Evolutionary conservation across 1,140 invertebrate species (phyloP).

Genomic region (Microplitis demolitor): DNA sequence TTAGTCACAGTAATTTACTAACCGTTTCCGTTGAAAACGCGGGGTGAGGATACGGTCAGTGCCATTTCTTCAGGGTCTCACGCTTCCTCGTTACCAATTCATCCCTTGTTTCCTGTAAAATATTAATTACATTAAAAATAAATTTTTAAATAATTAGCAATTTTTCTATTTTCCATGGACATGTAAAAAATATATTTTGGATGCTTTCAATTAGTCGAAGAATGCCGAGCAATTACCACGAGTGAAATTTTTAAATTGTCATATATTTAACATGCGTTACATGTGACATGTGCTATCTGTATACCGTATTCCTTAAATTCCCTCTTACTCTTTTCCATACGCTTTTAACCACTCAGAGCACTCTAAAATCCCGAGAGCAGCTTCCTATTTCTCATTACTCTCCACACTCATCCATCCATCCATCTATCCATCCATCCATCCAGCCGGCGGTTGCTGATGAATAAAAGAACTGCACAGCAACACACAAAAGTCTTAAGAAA

Average conservation of each 20-base stretch:
- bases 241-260: slow-evolving; percentile 1
- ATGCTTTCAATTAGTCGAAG: slow-evolving; percentile 4
- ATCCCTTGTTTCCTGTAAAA: slow-evolving; percentile 27
- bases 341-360: not conserved
- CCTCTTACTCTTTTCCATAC: not conserved
- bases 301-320: not conserved
- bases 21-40: slow-evolving; percentile 52
- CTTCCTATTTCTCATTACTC: not conserved
- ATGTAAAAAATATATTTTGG: not conserved
- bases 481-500: too few species aligned
- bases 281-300: not conserved
- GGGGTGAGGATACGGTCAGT: slow-evolving; percentile 44
- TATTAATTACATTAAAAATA: not conserved
- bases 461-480: too few species aligned
- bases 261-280: not conserved
- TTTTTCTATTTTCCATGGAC: not conserved
- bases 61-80: slow-evolving; percentile 39
- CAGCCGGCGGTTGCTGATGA: too few species aligned
- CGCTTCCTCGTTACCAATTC: slow-evolving; percentile 17
- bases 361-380: too few species aligned
- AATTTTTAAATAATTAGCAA: not conserved
- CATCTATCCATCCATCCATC: not conserved
- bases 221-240: not conserved
- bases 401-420: not conserved
- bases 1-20: slow-evolving; percentile 27